Conservation (phyloP, 2,113 vertebrate genomes). For the Salminus brasiliensis region DNA sequence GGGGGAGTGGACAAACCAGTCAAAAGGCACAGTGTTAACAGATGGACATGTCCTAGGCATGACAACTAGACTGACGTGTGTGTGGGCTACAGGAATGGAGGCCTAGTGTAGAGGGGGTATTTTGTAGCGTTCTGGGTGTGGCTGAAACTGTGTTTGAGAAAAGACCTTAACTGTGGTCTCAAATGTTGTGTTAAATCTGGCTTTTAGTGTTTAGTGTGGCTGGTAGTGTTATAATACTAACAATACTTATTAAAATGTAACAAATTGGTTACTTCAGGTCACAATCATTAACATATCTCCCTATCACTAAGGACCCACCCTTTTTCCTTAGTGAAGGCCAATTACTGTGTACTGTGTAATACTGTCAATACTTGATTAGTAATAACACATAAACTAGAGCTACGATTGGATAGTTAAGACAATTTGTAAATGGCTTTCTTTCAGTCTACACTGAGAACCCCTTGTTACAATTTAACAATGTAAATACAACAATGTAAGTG, state of each 20-base stretch:
- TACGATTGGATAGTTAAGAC: background rate
- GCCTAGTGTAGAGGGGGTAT: background rate
- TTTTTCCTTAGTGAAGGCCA: background rate
- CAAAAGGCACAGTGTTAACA: background rate
- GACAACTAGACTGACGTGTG: constrained; percentile 28
- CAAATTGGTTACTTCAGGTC: background rate
- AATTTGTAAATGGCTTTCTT: background rate
- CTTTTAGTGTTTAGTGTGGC: background rate
- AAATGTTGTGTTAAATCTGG: background rate
- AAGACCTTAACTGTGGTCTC: background rate
- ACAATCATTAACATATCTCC: background rate
- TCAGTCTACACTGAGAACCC: background rate
- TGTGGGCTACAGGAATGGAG: background rate
- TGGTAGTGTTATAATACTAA: background rate
- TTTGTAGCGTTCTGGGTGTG: constrained; percentile 19
- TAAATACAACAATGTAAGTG: too few species aligned
- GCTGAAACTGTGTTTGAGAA: background rate
- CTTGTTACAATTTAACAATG: background rate
- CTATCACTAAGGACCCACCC: too few species aligned
- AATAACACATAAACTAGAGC: background rate
- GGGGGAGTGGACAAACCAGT: background rate
- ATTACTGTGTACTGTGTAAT: background rate
- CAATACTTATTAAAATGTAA: background rate
- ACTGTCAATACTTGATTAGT: background rate
- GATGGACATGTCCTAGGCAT: constrained; percentile 16